A percentile compares a stretch with the other conserved stretches of the same genome.
phyloP scores from a whole-genome alignment of 2,888 invertebrate genomes.

The Sarcophaga caerulescens region DNA sequence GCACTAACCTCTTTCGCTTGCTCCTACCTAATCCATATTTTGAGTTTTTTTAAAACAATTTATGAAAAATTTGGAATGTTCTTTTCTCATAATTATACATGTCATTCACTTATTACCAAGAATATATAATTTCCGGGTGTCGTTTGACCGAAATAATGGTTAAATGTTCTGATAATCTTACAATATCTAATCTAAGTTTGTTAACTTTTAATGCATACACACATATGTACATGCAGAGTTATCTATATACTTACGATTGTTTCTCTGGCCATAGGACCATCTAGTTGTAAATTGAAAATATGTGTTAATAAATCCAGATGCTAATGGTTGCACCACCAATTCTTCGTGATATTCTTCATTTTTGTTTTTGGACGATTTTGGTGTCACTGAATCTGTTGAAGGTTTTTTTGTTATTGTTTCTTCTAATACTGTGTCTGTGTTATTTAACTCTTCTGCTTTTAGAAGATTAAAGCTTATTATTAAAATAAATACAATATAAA shows the following conservation, averaged over 20 bases:
- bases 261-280: constrained; percentile 85
- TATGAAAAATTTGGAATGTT: too few species aligned
- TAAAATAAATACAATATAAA: constrained; percentile 17
- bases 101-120: too few species aligned
- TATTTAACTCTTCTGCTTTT: constrained; percentile 16
- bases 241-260: constrained; percentile 86
- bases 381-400: neutral
- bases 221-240: neutral
- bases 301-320: constrained; percentile 92
- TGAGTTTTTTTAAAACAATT: too few species aligned
- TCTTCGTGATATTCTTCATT: constrained; percentile 93
- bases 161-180: neutral
- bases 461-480: constrained; percentile 24
- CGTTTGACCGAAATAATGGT: neutral
- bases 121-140: too few species aligned
- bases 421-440: constrained; percentile 9
- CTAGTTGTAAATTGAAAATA: constrained; percentile 95
- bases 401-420: constrained; percentile 4
- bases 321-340: constrained; percentile 91
- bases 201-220: neutral
- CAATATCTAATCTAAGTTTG: neutral
- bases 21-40: too few species aligned
- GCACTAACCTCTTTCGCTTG: too few species aligned
- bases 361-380: neutral
- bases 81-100: too few species aligned